Percentiles rank a stretch among this genome's conserved stretches.
Evolutionary conservation across 1,140 invertebrate species (phyloP).

Genomic region (Drosophila nebulosa): DNA sequence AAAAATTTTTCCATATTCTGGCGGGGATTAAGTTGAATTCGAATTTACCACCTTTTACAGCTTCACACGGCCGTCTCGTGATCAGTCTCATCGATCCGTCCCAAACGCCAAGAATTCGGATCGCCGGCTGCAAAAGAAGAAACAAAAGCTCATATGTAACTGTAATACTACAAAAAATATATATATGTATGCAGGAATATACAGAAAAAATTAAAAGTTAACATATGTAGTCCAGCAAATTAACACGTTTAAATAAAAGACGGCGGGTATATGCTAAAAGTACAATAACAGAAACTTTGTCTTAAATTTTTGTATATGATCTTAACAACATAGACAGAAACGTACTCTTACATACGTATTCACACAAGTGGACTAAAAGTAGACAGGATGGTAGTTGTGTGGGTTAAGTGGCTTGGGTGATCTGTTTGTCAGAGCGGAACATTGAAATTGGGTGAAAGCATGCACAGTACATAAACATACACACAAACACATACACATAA

Average conservation of each 20-base stretch:
- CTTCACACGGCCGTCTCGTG: slow-evolving; percentile 90
- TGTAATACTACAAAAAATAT: not conserved
- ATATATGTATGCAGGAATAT: no score
- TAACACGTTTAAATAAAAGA: no score
- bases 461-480: not conserved
- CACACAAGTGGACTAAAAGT: not conserved
- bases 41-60: slow-evolving; percentile 17
- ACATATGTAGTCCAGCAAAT: no score
- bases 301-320: no score
- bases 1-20: slow-evolving; percentile 43
- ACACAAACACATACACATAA: not conserved
- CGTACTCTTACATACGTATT: not conserved
- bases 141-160: no score
- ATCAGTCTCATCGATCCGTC: slow-evolving; percentile 90
- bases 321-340: not conserved
- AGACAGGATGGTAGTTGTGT: not conserved
- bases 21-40: slow-evolving; percentile 1
- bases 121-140: slow-evolving; percentile 85
- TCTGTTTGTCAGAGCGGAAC: not conserved
- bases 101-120: slow-evolving; percentile 90
- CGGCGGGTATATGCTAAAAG: no score
- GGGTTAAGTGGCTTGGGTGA: not conserved
- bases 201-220: no score
- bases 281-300: no score
- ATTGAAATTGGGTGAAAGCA: not conserved